Base-by-base conservation (phyloP, 2,888 invertebrate genomes). In the Deilephila elpenor region DNA sequence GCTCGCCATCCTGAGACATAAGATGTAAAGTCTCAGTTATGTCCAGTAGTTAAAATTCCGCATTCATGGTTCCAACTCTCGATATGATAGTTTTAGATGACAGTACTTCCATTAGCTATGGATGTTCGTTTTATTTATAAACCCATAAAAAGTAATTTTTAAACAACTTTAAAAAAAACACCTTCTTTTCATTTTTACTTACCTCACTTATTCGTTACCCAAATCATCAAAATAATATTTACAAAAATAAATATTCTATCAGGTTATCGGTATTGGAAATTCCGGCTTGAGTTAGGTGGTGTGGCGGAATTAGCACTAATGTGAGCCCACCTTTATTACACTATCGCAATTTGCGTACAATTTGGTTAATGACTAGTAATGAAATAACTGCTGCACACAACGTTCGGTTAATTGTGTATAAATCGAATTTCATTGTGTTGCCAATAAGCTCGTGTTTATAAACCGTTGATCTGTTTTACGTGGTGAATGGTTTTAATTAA, bases 351-450 rank as follows among this genome's bases (percentile, higher is more conserved):
- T 78, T 76, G 71, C 73, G 80, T 77, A 73, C 73, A 75, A 62
- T 60, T 76, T 75, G 67, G 71, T 76, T 81, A 81, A 81, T 80
- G 78, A 79, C 74, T 71, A 73, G 75, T 80, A 83, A 83, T 82
- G 70, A 78, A 82, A 79, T 79, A 77, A 81, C 70, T 78, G 75
- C 71, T 56, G 77, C 61, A 79, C 73, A 79, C 74, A 79, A 76
- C 51, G 74, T 74, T 71, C 67, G 67, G 29, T 64, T 76, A 79
- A 80, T 79, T 78, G 76, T 77, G 76, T 75, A 78, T 78, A 78
- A 82, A 82, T 81, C 73, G 79, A 82, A 79, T 83, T 77, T 75
- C 78, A 80, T 77, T 79, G 75, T 76, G 72, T 71, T 72, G 56
- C 74, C 75, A 76, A 78, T 80, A 78, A 81, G 71, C 74, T 72